Conservation (phyloP, 2,888 invertebrate species). For the Bombylius major region DNA sequence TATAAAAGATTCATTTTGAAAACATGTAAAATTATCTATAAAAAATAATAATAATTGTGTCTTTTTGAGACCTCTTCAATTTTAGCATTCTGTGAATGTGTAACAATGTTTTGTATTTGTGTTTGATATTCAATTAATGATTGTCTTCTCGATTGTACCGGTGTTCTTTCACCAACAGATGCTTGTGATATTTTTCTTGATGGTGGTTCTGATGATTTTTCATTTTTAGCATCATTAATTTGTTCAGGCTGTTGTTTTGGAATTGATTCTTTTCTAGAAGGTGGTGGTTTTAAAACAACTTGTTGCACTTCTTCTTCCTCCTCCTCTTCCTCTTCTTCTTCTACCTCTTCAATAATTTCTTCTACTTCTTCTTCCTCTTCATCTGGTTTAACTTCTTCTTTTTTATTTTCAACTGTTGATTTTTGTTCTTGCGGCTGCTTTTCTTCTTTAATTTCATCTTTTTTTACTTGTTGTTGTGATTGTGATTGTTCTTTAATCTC, state of each 20-base stretch:
- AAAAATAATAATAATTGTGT: neutral
- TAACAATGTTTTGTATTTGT: neutral
- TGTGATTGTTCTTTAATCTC: neutral
- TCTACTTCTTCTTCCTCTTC: conserved; percentile 1
- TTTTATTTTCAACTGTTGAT: neutral
- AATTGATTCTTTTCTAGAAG: neutral
- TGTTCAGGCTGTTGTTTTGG: neutral
- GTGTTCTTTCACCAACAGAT: neutral
- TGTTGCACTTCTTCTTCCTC: conserved; percentile 5
- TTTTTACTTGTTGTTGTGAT: neutral
- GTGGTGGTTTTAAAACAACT: conserved; percentile 5
- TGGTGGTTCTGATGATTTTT: neutral
- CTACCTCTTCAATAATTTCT: conserved; percentile 8
- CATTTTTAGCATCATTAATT: neutral
- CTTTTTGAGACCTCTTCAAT: neutral
- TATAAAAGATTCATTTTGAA: no score
- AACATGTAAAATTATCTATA: no score
- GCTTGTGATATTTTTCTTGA: no score
- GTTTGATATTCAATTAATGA: neutral
- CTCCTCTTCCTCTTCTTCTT: conserved; percentile 5
- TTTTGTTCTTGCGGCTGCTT: neutral
- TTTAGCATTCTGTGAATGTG: neutral
- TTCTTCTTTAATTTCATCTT: neutral
- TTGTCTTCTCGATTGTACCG: neutral
- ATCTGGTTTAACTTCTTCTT: neutral